phyloP scores from a whole-genome alignment of 2,113 vertebrate genomes.

The Ibidorhyncha struthersii region DNA sequence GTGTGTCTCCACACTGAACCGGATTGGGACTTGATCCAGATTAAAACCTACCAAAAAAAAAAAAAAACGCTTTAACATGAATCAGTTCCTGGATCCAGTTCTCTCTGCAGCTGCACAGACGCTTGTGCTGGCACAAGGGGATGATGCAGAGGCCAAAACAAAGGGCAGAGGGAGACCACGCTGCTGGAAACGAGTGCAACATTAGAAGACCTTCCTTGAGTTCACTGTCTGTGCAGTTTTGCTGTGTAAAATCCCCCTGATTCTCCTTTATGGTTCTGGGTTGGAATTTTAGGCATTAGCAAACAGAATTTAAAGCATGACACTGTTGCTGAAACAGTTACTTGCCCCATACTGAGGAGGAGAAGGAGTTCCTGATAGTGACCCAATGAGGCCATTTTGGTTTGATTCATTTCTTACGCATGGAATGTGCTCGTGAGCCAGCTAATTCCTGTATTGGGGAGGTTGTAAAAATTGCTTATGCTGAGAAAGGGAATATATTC shows the following conservation, averaged over 20 bases:
- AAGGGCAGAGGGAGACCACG: slow-evolving; percentile 23
- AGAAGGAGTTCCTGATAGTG: background rate
- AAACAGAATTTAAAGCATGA: background rate
- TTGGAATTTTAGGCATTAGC: background rate
- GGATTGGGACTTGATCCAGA: background rate
- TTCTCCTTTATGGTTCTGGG: background rate
- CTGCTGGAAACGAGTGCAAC: background rate
- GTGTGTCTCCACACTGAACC: background rate
- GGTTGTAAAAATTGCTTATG: background rate
- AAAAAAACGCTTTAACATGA: background rate
- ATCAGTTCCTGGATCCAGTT: slow-evolving; percentile 38
- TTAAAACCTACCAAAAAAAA: background rate
- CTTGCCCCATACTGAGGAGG: background rate
- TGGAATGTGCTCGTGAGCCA: background rate
- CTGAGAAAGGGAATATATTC: background rate
- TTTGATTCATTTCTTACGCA: background rate
- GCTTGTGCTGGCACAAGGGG: slow-evolving; percentile 48
- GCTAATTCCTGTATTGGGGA: background rate
- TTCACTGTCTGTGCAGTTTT: background rate
- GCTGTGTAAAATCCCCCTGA: background rate
- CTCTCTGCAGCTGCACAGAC: slow-evolving; percentile 36
- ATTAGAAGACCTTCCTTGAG: background rate
- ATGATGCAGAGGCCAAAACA: slow-evolving; percentile 32
- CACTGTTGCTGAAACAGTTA: background rate
- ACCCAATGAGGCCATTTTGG: background rate